Evolutionary conservation across 2,888 invertebrate genomes (phyloP).

Genomic region (Liodrosophila aerea): DNA sequence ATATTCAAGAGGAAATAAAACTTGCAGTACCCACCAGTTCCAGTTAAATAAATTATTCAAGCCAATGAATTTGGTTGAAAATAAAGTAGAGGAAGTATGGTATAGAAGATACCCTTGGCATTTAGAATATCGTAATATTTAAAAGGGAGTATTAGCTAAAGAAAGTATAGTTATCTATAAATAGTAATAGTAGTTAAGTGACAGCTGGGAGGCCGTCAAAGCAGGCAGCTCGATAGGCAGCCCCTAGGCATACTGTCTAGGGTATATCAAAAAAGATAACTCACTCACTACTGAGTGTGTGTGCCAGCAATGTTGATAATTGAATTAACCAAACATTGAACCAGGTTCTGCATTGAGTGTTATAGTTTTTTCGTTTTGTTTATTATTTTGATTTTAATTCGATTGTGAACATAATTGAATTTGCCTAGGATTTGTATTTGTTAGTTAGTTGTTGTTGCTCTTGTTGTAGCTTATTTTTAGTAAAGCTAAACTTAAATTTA

Average conservation of each 20-base stretch:
- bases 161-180: no score
- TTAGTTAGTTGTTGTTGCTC: conserved; percentile 23
- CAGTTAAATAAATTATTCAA: conserved; percentile 18
- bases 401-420: conserved; percentile 52
- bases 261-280: conserved; percentile 16
- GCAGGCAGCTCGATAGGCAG: no score
- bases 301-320: conserved; percentile 22
- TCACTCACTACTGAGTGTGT: conserved; percentile 21
- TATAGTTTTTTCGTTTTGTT: no score
- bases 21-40: conserved; percentile 62
- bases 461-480: conserved; percentile 44
- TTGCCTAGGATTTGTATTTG: conserved; percentile 46
- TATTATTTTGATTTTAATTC: conserved; percentile 38
- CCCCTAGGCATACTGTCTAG: conserved; percentile 27
- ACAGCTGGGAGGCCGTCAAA: no score
- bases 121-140: no score
- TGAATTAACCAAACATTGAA: conserved; percentile 46
- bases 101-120: conserved; percentile 36
- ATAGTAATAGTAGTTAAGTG: no score
- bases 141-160: no score
- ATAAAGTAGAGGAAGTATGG: conserved; percentile 9
- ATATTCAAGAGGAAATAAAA: conserved; percentile 29
- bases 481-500: conserved; percentile 70
- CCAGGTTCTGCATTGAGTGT: conserved; percentile 34
- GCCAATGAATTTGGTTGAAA: conserved; percentile 5